Evolutionary conservation across 2,797 vertebrate genomes (phyloP).

Genomic region (Dipus sagitta): DNA sequence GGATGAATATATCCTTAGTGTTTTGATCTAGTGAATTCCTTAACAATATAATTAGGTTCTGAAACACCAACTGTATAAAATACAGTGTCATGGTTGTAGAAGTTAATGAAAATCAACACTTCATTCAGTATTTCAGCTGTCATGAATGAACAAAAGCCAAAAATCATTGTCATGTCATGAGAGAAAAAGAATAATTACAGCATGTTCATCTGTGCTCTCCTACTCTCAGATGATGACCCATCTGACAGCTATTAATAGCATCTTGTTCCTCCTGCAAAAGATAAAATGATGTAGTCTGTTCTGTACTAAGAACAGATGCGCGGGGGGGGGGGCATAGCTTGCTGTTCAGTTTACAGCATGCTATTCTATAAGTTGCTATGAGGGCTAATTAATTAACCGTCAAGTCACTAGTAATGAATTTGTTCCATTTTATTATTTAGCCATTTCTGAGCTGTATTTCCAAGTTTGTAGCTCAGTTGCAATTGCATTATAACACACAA

Average conservation of each 20-base stretch:
- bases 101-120: slow-evolving; percentile 44
- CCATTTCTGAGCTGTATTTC: neutral
- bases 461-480: neutral
- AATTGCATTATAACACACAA: neutral
- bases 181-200: neutral
- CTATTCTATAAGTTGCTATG: neutral
- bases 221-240: neutral
- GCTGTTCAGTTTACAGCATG: neutral
- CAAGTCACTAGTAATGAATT: neutral
- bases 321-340: neutral
- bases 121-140: neutral
- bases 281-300: neutral
- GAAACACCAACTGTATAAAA: slow-evolving; percentile 19
- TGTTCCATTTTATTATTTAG: neutral
- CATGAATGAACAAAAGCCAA: neutral
- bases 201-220: neutral
- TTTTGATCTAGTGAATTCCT: neutral
- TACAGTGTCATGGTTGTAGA: neutral
- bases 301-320: neutral
- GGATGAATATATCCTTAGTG: too few species aligned
- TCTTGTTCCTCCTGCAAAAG: neutral
- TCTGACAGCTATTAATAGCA: neutral
- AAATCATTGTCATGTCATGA: neutral
- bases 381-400: neutral
- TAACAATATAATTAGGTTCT: neutral